Evolutionary conservation across 1,140 invertebrate genomes (phyloP), one percentile per base, ranked within the genome.

Genomic region (Rhopalosiphum padi): DNA sequence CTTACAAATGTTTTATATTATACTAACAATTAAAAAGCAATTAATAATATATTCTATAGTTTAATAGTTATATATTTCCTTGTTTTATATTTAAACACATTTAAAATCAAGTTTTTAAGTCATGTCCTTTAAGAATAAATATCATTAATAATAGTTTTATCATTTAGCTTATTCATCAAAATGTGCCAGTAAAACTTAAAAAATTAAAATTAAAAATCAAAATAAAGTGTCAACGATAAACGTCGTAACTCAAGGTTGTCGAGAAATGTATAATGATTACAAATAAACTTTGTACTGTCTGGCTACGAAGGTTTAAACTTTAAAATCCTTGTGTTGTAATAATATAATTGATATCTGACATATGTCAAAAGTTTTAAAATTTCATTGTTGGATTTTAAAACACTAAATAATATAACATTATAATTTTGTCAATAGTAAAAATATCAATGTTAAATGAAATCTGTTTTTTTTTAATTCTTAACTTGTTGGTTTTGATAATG

Each of bases 161-260:
- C 18, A n/a, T 77, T 18, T n/a, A n/a, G 30, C 5, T 21, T n/a
- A 77, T 3, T 21, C n/a, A 30, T n/a, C 60, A 77, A 77, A 77
- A 77, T 77, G n/a, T 35, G 60, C 15, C 3, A n/a, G 60, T 11
- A 77, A 77, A 77, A 77, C 15, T 77, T n/a, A n/a, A 77, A 77
- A 77, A n/a, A n/a, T n/a, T 77, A 77, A 77, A n/a, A n/a, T n/a
- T 77, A n/a, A 77, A 68, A 68, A 68, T n/a, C n/a, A 68, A 68
- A 77, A n/a, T 15, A 77, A n/a, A 5, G 15, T 77, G 60, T 77
- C 15, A 18, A n/a, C 60, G n/a, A n/a, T 77, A 77, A 77, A 18
- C 4, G n/a, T 18, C n/a, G 60, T 77, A 77, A 77, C 60, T 77
- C 60, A 77, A 77, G 15, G 30, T 77, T 77, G 60, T 77, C 60